Percentiles rank a stretch among this genome's conserved stretches.
These are phyloP conservation scores for Psylliodes chrysocephalus DNA, from an alignment of 2,888 invertebrate genomes.

Conservation along the genomic window DNA sequence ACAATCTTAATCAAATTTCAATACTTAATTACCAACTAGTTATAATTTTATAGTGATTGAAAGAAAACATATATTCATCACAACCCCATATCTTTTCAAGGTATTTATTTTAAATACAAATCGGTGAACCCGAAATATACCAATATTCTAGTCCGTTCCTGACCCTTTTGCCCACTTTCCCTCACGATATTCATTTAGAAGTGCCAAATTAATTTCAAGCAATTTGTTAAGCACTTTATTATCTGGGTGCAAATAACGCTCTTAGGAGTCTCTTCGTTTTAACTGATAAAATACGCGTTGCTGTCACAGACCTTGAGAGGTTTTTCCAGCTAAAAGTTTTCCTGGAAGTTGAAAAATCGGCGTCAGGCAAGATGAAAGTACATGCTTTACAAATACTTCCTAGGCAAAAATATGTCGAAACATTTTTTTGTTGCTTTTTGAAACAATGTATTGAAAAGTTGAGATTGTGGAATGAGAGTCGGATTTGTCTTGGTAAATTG, in stretches of 20 bases:
- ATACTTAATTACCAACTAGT: too few species aligned
- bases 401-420: neutral
- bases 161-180: neutral
- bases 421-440: neutral
- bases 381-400: neutral
- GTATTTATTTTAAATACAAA: too few species aligned
- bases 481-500: neutral
- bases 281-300: constrained; percentile 1
- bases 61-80: too few species aligned
- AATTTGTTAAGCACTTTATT: constrained; percentile 35
- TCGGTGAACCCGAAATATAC: too few species aligned
- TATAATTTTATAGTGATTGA: too few species aligned
- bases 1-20: too few species aligned
- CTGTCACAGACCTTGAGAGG: neutral
- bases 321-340: neutral
- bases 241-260: constrained; percentile 30
- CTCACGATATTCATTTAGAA: constrained; percentile 23
- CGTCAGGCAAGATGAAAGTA: neutral
- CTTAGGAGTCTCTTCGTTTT: constrained; percentile 1
- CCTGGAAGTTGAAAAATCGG: neutral
- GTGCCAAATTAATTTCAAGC: constrained; percentile 32
- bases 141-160: neutral
- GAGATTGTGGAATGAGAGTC: neutral
- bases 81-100: too few species aligned
- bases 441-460: neutral